Base-by-base conservation (phyloP, 1,140 invertebrate genomes). In the Drosophila santomea region DNA sequence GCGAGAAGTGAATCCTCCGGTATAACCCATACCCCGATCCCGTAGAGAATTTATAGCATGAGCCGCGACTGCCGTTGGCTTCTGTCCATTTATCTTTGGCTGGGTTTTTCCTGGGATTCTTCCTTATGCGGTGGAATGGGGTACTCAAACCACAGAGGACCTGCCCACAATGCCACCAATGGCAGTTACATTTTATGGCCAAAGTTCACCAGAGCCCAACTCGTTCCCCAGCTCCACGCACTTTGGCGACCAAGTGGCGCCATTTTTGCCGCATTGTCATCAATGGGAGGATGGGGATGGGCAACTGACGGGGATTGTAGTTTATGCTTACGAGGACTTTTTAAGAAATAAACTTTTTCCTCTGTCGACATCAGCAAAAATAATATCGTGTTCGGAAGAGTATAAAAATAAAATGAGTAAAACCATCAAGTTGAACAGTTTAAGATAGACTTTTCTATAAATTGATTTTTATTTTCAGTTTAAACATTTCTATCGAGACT, bases 31-130 rank as follows among this genome's bases (percentile, higher is more conserved):
- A 41, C 51, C 32, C 17, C 32, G 11, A 56, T 39, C 39, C 38
- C n/a, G 28, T 38, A 62, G 28, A 43, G 61, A 82, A 86, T 89
- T 89, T 89, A 89, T 90, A 74, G 62, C 74, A 50, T 59, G 63
- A 54, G 4, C 44, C 54, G 25, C 58, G 64, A 78, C 84, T 84
- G 80, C 84, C 38, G 84, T 89, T 89, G 84, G 84, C 84, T 89
- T 89, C 80, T 88, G 84, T 88, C 84, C 84, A 89, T 89, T 89
- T 89, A 89, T 89, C 84, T 89, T 84, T 80, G 60, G 56, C 66
- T 72, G 57, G 36, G 28, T 23, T 50, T 58, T 58, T 58, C 44
- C 68, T 71, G 63, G 36, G 47, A 14, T 62, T 79, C 72, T 73
- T 64, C 47, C 36, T 10, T 47, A 15, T 35, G 54, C 28, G 17